A percentile compares a stretch with the other conserved stretches of the same genome.
phyloP scores from a whole-genome alignment of 1,140 invertebrate species.

The Micrasema longulum region DNA sequence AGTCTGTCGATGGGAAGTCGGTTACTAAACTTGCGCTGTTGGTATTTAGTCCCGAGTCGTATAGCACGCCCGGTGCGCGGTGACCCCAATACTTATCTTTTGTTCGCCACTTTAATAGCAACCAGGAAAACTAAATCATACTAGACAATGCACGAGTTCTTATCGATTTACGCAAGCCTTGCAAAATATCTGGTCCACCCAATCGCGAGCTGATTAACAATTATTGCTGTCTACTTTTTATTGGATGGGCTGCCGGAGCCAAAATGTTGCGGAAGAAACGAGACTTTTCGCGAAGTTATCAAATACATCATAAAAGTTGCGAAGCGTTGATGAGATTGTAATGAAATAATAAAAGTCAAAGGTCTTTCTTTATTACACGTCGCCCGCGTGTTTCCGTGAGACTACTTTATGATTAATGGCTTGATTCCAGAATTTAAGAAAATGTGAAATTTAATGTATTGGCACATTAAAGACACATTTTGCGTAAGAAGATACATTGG shows the following conservation, averaged over 20 bases:
- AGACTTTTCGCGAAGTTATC: not conserved
- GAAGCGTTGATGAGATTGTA: not conserved
- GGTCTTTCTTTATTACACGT: not conserved
- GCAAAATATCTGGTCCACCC: not conserved
- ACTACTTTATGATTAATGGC: too few relatives aligned
- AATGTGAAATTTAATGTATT: too few relatives aligned
- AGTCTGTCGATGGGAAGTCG: constrained; percentile 22
- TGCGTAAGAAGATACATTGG: too few relatives aligned
- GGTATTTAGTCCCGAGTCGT: not conserved
- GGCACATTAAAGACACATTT: too few relatives aligned
- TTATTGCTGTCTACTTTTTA: constrained; percentile 22
- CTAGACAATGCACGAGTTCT: constrained; percentile 24
- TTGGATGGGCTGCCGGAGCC: not conserved
- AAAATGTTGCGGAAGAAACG: not conserved
- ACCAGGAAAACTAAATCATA: constrained; percentile 11
- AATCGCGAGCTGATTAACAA: constrained; percentile 5
- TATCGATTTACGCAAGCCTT: constrained; percentile 22
- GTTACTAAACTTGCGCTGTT: not conserved
- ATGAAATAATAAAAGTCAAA: constrained; percentile 1
- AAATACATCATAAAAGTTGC: not conserved
- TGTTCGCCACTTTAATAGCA: constrained; percentile 24
- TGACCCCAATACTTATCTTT: constrained; percentile 31
- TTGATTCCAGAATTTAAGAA: too few relatives aligned
- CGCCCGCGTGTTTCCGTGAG: constrained; percentile 17
- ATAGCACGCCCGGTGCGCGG: constrained; percentile 14